A percentile compares a stretch with the other conserved stretches of the same genome.
phyloP scores from a whole-genome alignment of 1,140 invertebrate genomes.

The Wiebesia pumilae region DNA sequence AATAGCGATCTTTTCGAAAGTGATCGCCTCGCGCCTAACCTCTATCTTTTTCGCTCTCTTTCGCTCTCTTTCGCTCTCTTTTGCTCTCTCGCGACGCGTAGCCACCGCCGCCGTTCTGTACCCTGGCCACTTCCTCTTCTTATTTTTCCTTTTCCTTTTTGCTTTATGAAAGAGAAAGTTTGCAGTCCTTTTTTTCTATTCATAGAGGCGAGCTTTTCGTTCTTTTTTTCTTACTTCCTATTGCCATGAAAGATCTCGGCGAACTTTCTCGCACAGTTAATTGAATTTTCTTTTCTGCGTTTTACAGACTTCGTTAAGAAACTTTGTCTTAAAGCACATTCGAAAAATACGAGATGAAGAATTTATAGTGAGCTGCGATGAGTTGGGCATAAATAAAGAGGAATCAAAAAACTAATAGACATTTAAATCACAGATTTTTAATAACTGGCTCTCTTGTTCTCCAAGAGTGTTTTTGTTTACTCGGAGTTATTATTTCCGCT shows the following conservation, averaged over 20 bases:
- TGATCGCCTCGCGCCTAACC: background rate
- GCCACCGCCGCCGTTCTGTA: background rate
- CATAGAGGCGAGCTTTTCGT: background rate
- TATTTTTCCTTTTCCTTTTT: conserved; percentile 7
- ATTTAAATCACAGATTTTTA: background rate
- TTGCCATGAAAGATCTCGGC: conserved; percentile 12
- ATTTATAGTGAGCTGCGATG: conserved; percentile 6
- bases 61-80: background rate
- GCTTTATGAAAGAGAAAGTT: conserved; percentile 33
- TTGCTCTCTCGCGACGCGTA: no score
- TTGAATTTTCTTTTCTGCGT: conserved; percentile 40
- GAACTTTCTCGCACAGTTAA: conserved; percentile 38
- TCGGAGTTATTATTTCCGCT: background rate
- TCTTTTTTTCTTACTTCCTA: background rate
- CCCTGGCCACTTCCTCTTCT: background rate
- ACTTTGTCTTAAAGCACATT: conserved; percentile 24
- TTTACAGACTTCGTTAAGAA: conserved; percentile 31
- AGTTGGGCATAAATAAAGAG: background rate
- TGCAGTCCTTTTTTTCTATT: background rate
- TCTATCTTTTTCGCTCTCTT: conserved; percentile 32
- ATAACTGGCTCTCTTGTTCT: background rate
- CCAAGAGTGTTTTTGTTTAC: background rate
- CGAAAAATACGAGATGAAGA: conserved; percentile 16
- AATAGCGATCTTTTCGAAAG: conserved; percentile 15
- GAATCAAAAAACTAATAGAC: conserved; percentile 1